phyloP scores from a whole-genome alignment of 1,140 invertebrate genomes.

The Bombus soroeensis region DNA sequence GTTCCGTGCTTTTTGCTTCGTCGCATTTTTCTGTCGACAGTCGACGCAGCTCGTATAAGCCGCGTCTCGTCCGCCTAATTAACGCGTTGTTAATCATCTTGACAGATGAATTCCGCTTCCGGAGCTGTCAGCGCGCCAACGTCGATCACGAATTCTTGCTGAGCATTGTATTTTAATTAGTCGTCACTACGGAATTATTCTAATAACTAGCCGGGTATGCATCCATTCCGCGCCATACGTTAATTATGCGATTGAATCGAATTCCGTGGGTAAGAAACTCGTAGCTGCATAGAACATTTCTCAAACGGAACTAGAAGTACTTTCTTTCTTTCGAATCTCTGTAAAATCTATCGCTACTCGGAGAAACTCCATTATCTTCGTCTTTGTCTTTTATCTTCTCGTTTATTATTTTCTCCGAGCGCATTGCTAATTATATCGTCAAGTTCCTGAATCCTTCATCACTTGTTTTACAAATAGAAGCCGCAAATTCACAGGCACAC shows the following conservation, averaged over 20 bases:
- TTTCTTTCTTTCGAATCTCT: not conserved
- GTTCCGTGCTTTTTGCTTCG: not conserved
- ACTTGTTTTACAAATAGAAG: too few relatives aligned
- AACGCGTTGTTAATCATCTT: slow-evolving; percentile 48
- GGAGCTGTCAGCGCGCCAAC: slow-evolving; percentile 41
- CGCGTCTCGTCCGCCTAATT: slow-evolving; percentile 40
- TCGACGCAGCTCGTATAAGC: not conserved
- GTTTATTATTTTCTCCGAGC: not conserved
- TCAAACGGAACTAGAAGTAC: too few relatives aligned
- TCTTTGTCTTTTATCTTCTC: not conserved
- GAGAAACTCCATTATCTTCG: not conserved
- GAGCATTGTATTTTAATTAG: slow-evolving; percentile 54
- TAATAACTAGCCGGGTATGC: slow-evolving; percentile 12
- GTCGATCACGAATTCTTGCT: slow-evolving; percentile 34
- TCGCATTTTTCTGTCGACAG: slow-evolving; percentile 21
- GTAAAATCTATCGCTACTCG: not conserved
- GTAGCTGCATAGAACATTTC: too few relatives aligned
- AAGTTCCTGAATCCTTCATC: too few relatives aligned
- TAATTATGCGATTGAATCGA: slow-evolving; percentile 43
- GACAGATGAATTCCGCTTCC: slow-evolving; percentile 57
- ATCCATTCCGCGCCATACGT: not conserved
- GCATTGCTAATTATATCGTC: too few relatives aligned
- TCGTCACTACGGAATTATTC: slow-evolving; percentile 22
- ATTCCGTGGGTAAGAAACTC: not conserved
- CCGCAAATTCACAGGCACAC: not conserved